These are phyloP conservation scores for Andrena fulva DNA, from an alignment of 2,888 invertebrate genomes.

Conservation along the genomic window DNA sequence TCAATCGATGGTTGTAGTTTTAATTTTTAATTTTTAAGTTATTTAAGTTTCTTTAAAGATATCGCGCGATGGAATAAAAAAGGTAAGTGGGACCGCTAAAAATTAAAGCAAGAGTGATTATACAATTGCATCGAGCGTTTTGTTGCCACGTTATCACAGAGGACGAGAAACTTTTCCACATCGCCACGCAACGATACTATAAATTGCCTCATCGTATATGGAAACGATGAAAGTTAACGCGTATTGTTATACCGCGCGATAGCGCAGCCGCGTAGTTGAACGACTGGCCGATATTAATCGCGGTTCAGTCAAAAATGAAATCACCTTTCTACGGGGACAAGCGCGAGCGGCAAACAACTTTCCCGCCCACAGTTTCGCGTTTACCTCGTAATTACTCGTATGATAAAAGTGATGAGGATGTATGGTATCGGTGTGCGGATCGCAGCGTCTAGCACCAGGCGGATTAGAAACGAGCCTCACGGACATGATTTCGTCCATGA, in stretches of 20 bases:
- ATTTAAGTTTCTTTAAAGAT: too few relatives aligned
- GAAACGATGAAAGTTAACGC: conserved; percentile 17
- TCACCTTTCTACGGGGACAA: conserved; percentile 75
- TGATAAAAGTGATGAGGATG: conserved; percentile 33
- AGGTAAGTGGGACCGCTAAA: too few relatives aligned
- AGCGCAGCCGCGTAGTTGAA: conserved; percentile 1
- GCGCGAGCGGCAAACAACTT: conserved; percentile 75
- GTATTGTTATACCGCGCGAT: conserved; percentile 15
- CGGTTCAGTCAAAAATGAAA: conserved; percentile 68
- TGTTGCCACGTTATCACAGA: background rate
- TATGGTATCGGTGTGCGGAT: conserved; percentile 26
- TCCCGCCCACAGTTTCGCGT: conserved; percentile 77
- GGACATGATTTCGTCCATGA: conserved; percentile 8
- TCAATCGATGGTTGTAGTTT: too few relatives aligned
- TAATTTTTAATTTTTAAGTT: too few relatives aligned
- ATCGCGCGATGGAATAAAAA: too few relatives aligned
- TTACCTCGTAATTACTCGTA: conserved; percentile 64
- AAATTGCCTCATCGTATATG: conserved; percentile 8
- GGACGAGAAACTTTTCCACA: background rate
- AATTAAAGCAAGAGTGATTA: background rate
- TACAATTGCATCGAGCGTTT: background rate
- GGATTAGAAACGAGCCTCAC: conserved; percentile 48
- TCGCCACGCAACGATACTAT: background rate
- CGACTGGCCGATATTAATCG: conserved; percentile 36
- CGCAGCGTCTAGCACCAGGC: conserved; percentile 10